Conservation (phyloP, 2,888 invertebrate species). For the Microchrysa polita region DNA sequence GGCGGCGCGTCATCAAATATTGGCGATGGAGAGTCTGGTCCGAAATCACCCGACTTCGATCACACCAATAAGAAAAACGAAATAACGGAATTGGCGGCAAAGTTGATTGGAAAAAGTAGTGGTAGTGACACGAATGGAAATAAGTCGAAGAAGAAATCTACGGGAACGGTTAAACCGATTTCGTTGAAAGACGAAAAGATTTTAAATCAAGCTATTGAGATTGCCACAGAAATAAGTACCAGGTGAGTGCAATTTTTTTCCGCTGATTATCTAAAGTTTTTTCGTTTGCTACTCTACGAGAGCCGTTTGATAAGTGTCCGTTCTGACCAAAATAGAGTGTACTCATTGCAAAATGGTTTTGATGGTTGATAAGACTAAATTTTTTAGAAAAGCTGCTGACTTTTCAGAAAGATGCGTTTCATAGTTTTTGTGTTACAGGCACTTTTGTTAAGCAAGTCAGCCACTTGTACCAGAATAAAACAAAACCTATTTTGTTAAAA, state of each 20-base stretch:
- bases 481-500: no score
- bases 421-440: no score
- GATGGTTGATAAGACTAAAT: no score
- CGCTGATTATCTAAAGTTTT: no score
- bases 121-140: conserved; percentile 56
- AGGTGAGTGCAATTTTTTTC: conserved; percentile 65
- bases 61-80: conserved; percentile 78
- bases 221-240: conserved; percentile 90
- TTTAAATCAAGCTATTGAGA: conserved; percentile 89
- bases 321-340: background rate
- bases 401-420: no score
- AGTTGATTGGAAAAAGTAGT: conserved; percentile 57
- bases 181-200: conserved; percentile 93
- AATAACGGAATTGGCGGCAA: conserved; percentile 71
- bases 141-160: conserved; percentile 58
- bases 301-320: background rate
- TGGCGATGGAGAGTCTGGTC: conserved; percentile 53
- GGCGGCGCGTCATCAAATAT: conserved; percentile 46
- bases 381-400: no score
- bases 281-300: no score
- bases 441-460: no score
- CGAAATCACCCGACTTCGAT: conserved; percentile 64
- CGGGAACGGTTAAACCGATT: conserved; percentile 83
- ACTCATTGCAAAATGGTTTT: no score
- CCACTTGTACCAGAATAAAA: no score